phyloP scores from a whole-genome alignment of 2,113 vertebrate genomes.

The Parus major region DNA sequence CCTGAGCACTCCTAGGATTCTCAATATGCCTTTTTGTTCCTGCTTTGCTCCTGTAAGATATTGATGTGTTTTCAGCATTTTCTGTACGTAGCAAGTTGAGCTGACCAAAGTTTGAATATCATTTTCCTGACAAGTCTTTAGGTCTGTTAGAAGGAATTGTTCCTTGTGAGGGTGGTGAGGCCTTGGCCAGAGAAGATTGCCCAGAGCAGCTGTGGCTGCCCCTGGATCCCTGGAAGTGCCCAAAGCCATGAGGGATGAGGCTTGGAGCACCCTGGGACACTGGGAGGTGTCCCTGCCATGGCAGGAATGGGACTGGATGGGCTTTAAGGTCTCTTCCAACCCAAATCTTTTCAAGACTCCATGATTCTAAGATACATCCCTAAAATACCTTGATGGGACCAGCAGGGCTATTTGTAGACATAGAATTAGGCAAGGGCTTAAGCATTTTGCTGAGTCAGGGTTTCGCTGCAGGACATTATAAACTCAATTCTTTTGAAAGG shows the following conservation, averaged over 20 bases:
- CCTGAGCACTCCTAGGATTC: neutral
- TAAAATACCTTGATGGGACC: neutral
- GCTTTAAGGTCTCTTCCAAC: neutral
- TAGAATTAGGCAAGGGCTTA: neutral
- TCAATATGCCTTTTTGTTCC: neutral
- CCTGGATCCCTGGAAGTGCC: neutral
- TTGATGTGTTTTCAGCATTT: neutral
- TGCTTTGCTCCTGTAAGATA: neutral
- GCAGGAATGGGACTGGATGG: neutral
- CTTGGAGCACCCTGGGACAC: neutral
- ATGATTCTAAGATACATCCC: neutral
- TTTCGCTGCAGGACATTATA: neutral
- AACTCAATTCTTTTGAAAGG: neutral
- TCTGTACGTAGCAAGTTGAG: neutral
- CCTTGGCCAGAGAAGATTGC: neutral
- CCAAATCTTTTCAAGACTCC: neutral
- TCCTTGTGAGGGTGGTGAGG: accelerated
- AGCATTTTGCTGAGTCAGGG: neutral
- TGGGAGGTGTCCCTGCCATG: neutral
- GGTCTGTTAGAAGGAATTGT: accelerated
- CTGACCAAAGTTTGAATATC: neutral
- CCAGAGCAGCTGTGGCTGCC: neutral
- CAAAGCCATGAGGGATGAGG: accelerated
- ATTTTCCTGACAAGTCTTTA: neutral
- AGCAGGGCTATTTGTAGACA: neutral